Conservation (phyloP, 2,113 vertebrate genomes). For the Dasyurus viverrinus region DNA sequence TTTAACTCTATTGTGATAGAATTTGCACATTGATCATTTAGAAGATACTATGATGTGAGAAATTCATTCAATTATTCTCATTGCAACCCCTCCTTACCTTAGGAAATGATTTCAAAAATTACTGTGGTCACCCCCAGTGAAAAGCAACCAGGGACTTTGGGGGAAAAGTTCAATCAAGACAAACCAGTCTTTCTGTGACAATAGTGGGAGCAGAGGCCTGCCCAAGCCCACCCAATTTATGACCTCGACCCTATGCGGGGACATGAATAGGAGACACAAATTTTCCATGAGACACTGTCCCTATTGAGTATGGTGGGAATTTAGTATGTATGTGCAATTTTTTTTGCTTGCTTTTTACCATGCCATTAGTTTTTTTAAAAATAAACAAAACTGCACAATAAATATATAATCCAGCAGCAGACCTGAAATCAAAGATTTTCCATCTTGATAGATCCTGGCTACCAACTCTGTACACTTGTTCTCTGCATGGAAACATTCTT, state of each 20-base stretch:
- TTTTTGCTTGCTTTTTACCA: too few relatives aligned
- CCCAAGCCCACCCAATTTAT: too few relatives aligned
- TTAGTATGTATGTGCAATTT: too few relatives aligned
- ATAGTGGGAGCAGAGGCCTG: too few relatives aligned
- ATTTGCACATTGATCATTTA: constrained; percentile 13
- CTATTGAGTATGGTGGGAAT: too few relatives aligned
- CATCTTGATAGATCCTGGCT: background rate
- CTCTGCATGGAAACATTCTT: background rate
- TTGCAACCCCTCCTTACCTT: background rate
- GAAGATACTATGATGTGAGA: background rate
- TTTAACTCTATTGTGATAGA: constrained; percentile 27
- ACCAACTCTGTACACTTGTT: background rate
- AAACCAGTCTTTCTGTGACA: too few relatives aligned
- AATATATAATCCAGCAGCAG: background rate
- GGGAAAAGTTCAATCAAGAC: too few relatives aligned
- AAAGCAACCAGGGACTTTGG: too few relatives aligned
- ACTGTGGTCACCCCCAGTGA: background rate
- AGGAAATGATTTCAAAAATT: background rate
- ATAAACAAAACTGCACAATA: background rate
- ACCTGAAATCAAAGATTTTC: background rate
- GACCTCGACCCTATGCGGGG: too few relatives aligned
- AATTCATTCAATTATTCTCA: background rate
- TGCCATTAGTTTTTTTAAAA: too few relatives aligned
- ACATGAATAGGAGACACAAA: too few relatives aligned
- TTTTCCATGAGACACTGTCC: too few relatives aligned